These are phyloP conservation scores for Elysia chlorotica DNA, from an alignment of 1,140 invertebrate genomes.

Conservation along the genomic window DNA sequence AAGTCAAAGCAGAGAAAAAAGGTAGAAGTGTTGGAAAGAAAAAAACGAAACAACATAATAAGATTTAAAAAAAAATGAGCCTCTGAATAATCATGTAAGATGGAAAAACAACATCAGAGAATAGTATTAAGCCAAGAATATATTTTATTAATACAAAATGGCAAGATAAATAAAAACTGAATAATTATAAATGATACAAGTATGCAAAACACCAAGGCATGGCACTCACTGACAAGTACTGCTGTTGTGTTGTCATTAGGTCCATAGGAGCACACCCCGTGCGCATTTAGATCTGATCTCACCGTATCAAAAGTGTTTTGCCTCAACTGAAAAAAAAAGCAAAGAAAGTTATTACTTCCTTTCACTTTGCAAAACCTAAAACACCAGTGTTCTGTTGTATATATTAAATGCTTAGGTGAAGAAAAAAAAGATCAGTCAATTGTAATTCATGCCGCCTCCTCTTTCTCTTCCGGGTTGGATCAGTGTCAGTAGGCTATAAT, in stretches of 20 bases:
- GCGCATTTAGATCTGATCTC: constrained; percentile 15
- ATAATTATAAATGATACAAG: not conserved
- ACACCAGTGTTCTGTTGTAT: not conserved
- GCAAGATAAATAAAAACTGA: not conserved
- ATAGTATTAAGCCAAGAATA: not conserved
- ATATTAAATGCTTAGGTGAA: not conserved
- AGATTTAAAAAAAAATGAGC: not conserved
- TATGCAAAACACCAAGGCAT: not conserved
- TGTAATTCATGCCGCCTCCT: not conserved
- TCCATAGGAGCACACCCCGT: constrained; percentile 39
- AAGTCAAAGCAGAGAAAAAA: not conserved
- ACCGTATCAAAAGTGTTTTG: constrained; percentile 17
- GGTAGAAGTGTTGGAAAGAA: not conserved
- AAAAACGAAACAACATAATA: not conserved
- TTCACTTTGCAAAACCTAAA: no score
- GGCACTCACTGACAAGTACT: constrained; percentile 36
- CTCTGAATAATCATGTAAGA: not conserved
- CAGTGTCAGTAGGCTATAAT: not conserved
- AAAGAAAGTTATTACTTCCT: not conserved
- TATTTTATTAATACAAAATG: not conserved
- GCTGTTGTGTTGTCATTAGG: constrained; percentile 44
- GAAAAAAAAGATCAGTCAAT: not conserved
- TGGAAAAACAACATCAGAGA: not conserved
- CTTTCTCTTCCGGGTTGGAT: not conserved
- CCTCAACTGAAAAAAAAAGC: constrained; percentile 18